phyloP scores from a whole-genome alignment of 2,888 invertebrate species.

The Drosophila merina region DNA sequence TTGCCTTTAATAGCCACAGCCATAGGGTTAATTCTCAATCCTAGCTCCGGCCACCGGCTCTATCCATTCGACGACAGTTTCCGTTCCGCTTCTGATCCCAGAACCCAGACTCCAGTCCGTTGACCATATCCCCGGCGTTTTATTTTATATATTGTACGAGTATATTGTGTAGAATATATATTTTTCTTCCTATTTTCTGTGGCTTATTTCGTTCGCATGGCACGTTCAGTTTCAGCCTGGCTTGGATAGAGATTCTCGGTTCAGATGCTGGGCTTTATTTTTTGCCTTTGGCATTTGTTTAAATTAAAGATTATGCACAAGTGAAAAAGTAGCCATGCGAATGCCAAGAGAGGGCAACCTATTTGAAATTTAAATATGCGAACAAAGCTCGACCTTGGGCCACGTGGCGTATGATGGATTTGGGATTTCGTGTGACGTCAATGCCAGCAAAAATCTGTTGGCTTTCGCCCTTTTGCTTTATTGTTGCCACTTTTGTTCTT shows the following conservation, averaged over 20 bases:
- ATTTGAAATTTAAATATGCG: conserved; percentile 67
- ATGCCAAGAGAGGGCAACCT: conserved; percentile 3
- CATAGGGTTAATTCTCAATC: not conserved
- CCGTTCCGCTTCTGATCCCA: conserved; percentile 12
- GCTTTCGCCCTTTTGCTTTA: not conserved
- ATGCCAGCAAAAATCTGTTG: conserved; percentile 16
- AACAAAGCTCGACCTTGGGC: conserved; percentile 32
- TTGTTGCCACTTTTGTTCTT: conserved; percentile 1
- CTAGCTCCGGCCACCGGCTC: conserved; percentile 2
- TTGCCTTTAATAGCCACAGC: conserved; percentile 1
- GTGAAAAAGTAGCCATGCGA: conserved; percentile 32
- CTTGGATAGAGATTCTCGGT: conserved; percentile 44
- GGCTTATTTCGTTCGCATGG: conserved; percentile 67
- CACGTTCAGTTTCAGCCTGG: conserved; percentile 67
- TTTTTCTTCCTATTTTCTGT: conserved; percentile 36
- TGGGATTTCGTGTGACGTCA: conserved; percentile 35
- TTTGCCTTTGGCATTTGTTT: conserved; percentile 73
- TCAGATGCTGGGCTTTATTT: conserved; percentile 53
- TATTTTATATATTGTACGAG: conserved; percentile 25
- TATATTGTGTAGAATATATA: conserved; percentile 24
- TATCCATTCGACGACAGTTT: conserved; percentile 35
- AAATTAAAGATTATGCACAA: conserved; percentile 72
- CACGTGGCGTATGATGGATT: conserved; percentile 56
- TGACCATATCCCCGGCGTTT: conserved; percentile 32
- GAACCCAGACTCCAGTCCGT: conserved; percentile 8